Conservation (phyloP, 2,888 invertebrate species). For the Ophioninae sp. region DNA sequence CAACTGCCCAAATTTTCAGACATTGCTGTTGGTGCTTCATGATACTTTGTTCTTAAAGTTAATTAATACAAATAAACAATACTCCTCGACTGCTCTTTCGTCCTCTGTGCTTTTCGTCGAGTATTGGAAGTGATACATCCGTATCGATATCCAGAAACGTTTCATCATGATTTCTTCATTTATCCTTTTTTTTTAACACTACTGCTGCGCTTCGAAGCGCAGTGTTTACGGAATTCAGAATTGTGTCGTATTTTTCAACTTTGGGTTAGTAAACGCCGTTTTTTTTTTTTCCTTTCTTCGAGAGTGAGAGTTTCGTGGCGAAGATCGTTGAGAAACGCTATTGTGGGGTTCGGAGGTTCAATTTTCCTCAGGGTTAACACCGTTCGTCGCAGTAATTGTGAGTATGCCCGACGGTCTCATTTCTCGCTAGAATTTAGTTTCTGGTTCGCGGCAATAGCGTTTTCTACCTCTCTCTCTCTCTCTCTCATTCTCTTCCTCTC, state of each 20-base stretch:
- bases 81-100: background rate
- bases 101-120: background rate
- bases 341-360: constrained; percentile 64
- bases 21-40: background rate
- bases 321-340: constrained; percentile 37
- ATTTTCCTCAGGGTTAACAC: constrained; percentile 74
- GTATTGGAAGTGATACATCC: background rate
- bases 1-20: background rate
- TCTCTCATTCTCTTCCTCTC: constrained; percentile 35
- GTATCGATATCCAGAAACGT: background rate
- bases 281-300: too few species aligned
- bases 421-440: constrained; percentile 76
- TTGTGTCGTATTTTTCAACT: constrained; percentile 14
- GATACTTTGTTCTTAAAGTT: background rate
- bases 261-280: too few species aligned
- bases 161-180: background rate
- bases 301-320: background rate
- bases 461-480: constrained; percentile 33
- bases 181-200: background rate
- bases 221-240: background rate
- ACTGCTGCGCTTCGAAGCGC: background rate
- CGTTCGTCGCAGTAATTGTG: constrained; percentile 75
- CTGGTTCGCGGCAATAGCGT: constrained; percentile 68
- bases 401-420: constrained; percentile 76
- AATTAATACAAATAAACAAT: constrained; percentile 1